Base-by-base conservation (phyloP, 2,888 invertebrate species). In the Ecdyonurus torrentis region DNA sequence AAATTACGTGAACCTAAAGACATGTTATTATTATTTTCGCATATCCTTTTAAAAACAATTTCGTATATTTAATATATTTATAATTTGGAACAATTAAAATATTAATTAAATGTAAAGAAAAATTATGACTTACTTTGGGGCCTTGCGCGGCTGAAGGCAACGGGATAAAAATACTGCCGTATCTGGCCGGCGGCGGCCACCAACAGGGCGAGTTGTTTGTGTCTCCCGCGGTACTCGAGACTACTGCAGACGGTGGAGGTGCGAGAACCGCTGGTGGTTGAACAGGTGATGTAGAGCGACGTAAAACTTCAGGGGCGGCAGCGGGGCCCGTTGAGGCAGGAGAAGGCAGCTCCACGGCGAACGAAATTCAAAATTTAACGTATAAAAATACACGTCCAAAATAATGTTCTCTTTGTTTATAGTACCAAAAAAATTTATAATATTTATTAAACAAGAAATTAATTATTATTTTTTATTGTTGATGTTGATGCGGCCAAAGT, bases 161-260 rank as follows among this genome's bases (percentile, higher is more conserved):
- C n/a, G 55, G 55, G 55, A 55, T 55, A n/a, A 55, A 55, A 22
- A 55, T 55, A 22, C 55, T 55, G 55, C 55, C 22, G 55, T 55
- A 55, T 5, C 55, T 7, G 55, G 55, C 55, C 19, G 55, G 55
- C 10, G 55, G 55, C n/a, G 55, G 55, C 55, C 55, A 55, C 55
- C 55, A 55, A 22, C n/a, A 22, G 7, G 55, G 55, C 15, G 37
- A 5, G 37, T 37, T 37, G 20, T 55, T 55, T 5, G 55, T 20
- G 55, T 22, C 37, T 37, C 5, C 37, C 15, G 37, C 37, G n/a
- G n/a, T n/a, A n/a, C n/a, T n/a, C 5, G 37, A 37, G 15, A 15
- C 5, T 37, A 37, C 37, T 5, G 37, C 37, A 37, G 37, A 37
- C 37, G 37, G 37, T 10, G 37, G 37, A 5, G 37, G 37, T n/a